phyloP scores from a whole-genome alignment of 2,113 vertebrate genomes.

The Malurus elegans region DNA sequence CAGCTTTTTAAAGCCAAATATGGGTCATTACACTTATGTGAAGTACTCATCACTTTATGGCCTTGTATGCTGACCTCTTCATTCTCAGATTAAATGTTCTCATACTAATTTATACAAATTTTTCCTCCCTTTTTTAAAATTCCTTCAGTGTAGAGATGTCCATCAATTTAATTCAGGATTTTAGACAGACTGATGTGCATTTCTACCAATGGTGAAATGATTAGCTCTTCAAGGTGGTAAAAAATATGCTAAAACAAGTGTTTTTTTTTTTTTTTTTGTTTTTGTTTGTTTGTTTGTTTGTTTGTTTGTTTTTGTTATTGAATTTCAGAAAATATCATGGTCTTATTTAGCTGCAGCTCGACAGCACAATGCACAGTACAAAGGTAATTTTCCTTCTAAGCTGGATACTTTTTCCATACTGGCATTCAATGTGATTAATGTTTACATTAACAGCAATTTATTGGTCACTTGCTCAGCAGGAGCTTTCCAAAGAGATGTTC shows the following conservation, averaged over 20 bases:
- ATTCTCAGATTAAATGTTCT: neutral
- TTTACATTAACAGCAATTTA: conserved; percentile 66
- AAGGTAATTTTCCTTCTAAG: conserved; percentile 13
- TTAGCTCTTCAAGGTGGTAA: neutral
- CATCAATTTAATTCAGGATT: neutral
- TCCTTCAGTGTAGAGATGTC: neutral
- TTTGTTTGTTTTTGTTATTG: neutral
- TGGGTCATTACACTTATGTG: neutral
- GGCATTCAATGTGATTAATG: conserved; percentile 66
- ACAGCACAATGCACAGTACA: neutral
- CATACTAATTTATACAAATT: neutral
- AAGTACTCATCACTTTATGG: neutral
- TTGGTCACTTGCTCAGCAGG: conserved; percentile 67
- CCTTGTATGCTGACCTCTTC: neutral
- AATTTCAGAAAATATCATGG: conserved; percentile 9
- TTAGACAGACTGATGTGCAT: neutral
- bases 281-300: no score
- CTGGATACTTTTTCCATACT: neutral
- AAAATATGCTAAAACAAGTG: neutral
- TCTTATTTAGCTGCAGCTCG: conserved; percentile 28
- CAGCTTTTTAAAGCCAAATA: conserved; percentile 17
- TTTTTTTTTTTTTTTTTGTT: neutral
- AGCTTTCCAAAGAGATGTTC: conserved; percentile 54
- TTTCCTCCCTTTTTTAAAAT: neutral
- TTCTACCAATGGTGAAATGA: neutral